Evolutionary conservation across 2,113 vertebrate species (phyloP).

Genomic region (Python bivittatus): DNA sequence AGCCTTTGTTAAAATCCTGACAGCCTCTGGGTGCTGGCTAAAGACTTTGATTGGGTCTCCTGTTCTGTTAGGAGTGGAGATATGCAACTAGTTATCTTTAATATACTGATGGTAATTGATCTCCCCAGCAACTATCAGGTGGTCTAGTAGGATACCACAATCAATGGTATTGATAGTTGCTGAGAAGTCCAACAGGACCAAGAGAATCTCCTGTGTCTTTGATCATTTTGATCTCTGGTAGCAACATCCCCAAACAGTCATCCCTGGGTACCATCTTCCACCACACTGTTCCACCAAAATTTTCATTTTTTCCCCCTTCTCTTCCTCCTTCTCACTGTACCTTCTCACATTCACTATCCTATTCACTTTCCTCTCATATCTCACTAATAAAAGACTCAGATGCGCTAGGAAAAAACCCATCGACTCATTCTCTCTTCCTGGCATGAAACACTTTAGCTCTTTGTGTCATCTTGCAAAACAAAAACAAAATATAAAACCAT

Average conservation of each 20-base stretch:
- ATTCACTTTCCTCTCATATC: background rate
- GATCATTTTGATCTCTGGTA: background rate
- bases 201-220: background rate
- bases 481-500: background rate
- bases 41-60: background rate
- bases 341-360: background rate
- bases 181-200: background rate
- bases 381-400: background rate
- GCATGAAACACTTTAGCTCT: background rate
- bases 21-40: background rate
- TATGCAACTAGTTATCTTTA: background rate
- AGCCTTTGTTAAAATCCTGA: background rate
- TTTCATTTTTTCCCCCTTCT: background rate
- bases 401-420: background rate
- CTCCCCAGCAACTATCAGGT: background rate
- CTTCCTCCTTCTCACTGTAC: background rate
- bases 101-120: background rate
- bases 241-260: background rate
- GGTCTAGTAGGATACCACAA: background rate
- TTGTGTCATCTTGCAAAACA: background rate
- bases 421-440: background rate
- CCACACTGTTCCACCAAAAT: background rate
- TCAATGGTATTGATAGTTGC: background rate
- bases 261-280: background rate
- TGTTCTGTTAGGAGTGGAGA: background rate